These are phyloP conservation scores for Pseudomyrmex cubaensis DNA, from an alignment of 1,140 invertebrate species.

Conservation along the genomic window DNA sequence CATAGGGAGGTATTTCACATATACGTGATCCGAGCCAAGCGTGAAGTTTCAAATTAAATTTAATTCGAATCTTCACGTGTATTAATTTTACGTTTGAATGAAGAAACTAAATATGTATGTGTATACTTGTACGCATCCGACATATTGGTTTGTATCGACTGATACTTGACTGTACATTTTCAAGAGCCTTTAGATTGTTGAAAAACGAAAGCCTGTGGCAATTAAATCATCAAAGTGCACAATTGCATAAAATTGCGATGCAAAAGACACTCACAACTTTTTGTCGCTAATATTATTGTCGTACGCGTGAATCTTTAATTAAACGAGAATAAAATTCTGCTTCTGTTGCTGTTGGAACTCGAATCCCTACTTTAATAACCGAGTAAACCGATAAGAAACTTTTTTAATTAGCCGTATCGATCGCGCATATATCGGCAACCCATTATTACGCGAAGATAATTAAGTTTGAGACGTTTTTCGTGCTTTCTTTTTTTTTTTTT, in stretches of 20 bases:
- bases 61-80: too few relatives aligned
- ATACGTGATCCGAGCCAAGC: too few relatives aligned
- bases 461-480: slow-evolving; percentile 28
- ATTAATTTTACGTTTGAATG: too few relatives aligned
- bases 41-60: too few relatives aligned
- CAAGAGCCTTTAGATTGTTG: background rate
- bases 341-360: background rate
- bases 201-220: background rate
- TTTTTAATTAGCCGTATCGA: slow-evolving; percentile 59
- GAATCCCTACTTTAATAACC: slow-evolving; percentile 42
- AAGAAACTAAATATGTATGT: too few relatives aligned
- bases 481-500: slow-evolving; percentile 13
- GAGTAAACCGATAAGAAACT: slow-evolving; percentile 49
- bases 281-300: background rate
- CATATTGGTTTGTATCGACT: too few relatives aligned
- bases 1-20: too few relatives aligned
- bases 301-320: slow-evolving; percentile 29
- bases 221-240: too few relatives aligned
- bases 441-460: slow-evolving; percentile 60
- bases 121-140: too few relatives aligned
- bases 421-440: slow-evolving; percentile 43
- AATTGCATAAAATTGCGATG: background rate
- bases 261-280: too few relatives aligned
- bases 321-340: slow-evolving; percentile 36
- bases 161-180: too few relatives aligned